phyloP scores from a whole-genome alignment of 2,113 vertebrate species.

The Hemiprocne comata region DNA sequence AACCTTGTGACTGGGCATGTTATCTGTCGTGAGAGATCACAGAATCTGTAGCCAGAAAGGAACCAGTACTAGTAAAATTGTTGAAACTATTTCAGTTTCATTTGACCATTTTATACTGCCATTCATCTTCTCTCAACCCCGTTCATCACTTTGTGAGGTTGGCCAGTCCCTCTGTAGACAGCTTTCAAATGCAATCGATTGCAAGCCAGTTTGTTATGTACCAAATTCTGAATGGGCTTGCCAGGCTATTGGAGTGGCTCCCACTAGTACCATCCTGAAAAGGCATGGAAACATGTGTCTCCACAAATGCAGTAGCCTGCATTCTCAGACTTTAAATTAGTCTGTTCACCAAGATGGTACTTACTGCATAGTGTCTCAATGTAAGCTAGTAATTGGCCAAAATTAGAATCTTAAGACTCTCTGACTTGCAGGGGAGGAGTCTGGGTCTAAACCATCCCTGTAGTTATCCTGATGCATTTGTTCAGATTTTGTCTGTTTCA shows the following conservation, averaged over 20 bases:
- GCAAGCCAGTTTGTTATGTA: constrained; percentile 27
- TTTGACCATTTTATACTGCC: neutral
- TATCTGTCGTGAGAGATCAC: neutral
- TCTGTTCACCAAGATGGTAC: neutral
- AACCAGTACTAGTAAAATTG: neutral
- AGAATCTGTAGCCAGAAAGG: neutral
- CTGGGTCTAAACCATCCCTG: neutral
- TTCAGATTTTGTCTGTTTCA: neutral
- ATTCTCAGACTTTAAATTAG: neutral
- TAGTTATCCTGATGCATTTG: neutral
- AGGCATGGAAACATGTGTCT: constrained; percentile 30
- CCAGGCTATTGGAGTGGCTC: constrained; percentile 34
- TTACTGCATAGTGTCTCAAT: neutral
- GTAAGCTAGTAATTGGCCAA: neutral
- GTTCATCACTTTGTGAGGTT: neutral
- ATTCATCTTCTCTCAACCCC: constrained; percentile 26
- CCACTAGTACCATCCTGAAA: constrained; percentile 21
- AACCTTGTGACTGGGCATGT: fast-evolving
- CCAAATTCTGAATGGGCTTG: neutral
- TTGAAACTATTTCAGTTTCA: neutral
- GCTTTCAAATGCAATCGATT: constrained; percentile 16
- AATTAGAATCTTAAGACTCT: neutral
- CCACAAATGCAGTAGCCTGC: neutral
- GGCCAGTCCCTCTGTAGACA: neutral
- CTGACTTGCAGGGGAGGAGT: neutral